phyloP scores from a whole-genome alignment of 2,888 invertebrate genomes.

The Lagria hirta region DNA sequence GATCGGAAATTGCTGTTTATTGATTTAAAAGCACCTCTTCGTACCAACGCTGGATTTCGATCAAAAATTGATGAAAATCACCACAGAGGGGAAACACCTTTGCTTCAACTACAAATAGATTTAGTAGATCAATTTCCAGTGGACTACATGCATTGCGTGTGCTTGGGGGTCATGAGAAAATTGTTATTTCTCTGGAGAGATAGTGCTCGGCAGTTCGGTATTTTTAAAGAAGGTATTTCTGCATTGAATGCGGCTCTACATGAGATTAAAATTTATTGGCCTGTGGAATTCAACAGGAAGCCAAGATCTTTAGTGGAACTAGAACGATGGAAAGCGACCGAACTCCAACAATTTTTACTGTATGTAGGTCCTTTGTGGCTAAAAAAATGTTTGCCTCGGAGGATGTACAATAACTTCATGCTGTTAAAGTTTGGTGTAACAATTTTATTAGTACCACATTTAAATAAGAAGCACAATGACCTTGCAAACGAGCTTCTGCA shows the following conservation, averaged over 20 bases:
- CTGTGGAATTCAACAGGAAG: conserved; percentile 36
- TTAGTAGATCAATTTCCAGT: conserved; percentile 28
- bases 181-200: conserved; percentile 31
- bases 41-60: conserved; percentile 28
- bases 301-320: conserved; percentile 30
- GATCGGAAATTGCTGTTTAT: conserved; percentile 30
- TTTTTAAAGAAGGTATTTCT: conserved; percentile 1
- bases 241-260: conserved; percentile 10
- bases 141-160: conserved; percentile 35
- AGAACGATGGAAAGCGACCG: conserved; percentile 36
- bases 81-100: conserved; percentile 29
- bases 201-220: conserved; percentile 26
- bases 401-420: conserved; percentile 28
- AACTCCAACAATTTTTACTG: conserved; percentile 33
- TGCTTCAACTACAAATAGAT: conserved; percentile 24
- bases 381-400: conserved; percentile 22
- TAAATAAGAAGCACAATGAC: conserved; percentile 26
- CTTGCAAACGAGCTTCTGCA: conserved; percentile 26
- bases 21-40: conserved; percentile 26
- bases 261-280: conserved; percentile 24
- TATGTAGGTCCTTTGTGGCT: conserved; percentile 30
- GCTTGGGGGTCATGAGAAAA: conserved; percentile 33
- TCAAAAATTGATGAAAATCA: conserved; percentile 20
- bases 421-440: conserved; percentile 30
- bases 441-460: conserved; percentile 22